Evolutionary conservation across 2,113 vertebrate species (phyloP).

Genomic region (Toxostoma redivivum): DNA sequence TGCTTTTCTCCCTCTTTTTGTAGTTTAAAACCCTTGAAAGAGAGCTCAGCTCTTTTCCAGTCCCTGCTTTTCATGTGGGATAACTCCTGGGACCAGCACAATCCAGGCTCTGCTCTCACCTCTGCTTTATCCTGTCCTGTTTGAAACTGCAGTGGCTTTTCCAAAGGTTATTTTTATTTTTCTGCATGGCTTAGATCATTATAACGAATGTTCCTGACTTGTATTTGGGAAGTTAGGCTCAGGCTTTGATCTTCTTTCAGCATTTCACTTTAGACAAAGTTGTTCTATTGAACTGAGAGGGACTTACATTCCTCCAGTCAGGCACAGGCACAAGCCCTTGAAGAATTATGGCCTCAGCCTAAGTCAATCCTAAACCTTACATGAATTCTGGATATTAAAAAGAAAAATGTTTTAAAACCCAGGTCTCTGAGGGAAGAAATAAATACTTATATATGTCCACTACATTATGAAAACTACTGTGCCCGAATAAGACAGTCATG

Average conservation of each 20-base stretch:
- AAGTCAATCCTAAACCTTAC: constrained; percentile 64
- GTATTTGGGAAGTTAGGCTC: not conserved
- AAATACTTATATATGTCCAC: constrained; percentile 65
- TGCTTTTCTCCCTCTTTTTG: not conserved
- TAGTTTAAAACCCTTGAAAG: not conserved
- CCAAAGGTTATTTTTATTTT: not conserved
- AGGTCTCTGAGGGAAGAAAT: constrained; percentile 55
- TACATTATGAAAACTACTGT: constrained; percentile 53
- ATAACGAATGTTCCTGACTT: constrained; percentile 11
- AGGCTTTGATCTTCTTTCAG: constrained; percentile 47
- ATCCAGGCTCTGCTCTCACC: not conserved
- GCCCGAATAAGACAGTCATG: constrained; percentile 20
- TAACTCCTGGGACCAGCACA: not conserved
- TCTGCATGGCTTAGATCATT: not conserved
- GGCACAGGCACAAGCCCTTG: not conserved
- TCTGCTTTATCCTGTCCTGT: not conserved
- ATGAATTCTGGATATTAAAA: constrained; percentile 65
- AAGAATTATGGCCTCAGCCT: constrained; percentile 47
- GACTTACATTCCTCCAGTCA: constrained; percentile 49
- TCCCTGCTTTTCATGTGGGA: not conserved
- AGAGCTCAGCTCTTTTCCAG: not conserved
- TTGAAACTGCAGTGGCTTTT: not conserved
- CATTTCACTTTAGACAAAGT: constrained; percentile 51
- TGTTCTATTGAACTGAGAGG: constrained; percentile 39
- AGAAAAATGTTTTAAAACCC: constrained; percentile 54